phyloP scores from a whole-genome alignment of 2,888 invertebrate genomes.

The Uloborus plumipes region DNA sequence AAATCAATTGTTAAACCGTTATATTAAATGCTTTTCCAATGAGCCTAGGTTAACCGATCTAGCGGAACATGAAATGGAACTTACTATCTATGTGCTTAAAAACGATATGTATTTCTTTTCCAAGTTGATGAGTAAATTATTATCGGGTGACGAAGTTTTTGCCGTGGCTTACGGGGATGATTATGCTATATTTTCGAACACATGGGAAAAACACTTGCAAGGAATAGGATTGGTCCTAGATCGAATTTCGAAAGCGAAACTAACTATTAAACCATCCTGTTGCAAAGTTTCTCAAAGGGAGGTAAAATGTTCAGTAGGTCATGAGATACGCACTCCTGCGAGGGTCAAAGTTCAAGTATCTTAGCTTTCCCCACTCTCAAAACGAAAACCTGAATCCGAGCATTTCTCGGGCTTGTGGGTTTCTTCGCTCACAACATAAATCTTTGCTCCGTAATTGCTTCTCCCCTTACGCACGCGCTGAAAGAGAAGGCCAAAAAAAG shows the following conservation, averaged over 20 bases:
- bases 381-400: slow-evolving; percentile 7
- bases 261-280: slow-evolving; percentile 19
- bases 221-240: neutral
- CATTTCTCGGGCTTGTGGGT: slow-evolving; percentile 15
- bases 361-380: neutral
- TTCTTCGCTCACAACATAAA: neutral
- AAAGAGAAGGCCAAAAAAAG: slow-evolving; percentile 1
- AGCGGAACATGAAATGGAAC: slow-evolving; percentile 26
- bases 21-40: slow-evolving; percentile 22
- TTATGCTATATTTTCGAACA: slow-evolving; percentile 6
- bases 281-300: slow-evolving; percentile 17
- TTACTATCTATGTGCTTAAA: neutral
- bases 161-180: neutral
- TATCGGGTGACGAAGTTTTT: neutral
- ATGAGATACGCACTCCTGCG: neutral
- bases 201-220: neutral
- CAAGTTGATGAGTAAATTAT: neutral
- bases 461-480: slow-evolving; percentile 4
- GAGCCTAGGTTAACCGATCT: slow-evolving; percentile 19
- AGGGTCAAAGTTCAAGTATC: slow-evolving; percentile 8
- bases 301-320: slow-evolving; percentile 15
- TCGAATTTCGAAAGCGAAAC: neutral
- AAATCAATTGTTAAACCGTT: neutral
- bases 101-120: no score
- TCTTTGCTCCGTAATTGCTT: neutral